Evolutionary conservation across 2,113 vertebrate species (phyloP), one percentile per base, ranked within the genome.

Genomic region (Gobio gobio): DNA sequence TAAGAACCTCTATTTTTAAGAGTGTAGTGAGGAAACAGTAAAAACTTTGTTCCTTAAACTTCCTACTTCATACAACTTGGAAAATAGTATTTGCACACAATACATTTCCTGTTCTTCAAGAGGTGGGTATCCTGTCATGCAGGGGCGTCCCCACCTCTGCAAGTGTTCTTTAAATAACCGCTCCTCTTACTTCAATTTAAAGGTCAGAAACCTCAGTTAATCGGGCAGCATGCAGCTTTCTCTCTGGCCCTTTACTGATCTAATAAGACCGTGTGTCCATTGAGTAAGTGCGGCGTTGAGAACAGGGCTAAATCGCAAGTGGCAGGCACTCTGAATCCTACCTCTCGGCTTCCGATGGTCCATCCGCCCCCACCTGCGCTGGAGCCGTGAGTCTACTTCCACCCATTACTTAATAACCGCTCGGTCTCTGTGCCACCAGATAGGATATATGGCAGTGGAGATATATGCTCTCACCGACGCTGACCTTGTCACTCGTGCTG

Each of bases 401-500:
- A 61, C 33, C 85, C 83, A 83, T 87, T 87, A 89, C 82, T 84
- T 86, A 89, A 86, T 86, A 78, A 63, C 74, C 29, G 43, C 78
- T 68, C 73, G 33, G 33, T 47, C 45, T 83, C 68, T 74, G 61
- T 68, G 77, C 66, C 47, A 29, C 22, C 51, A 7, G 22, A 13
- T 36, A 74, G 70, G 72, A 88, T 89, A 87, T 85, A 88, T 85
- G 64, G 81, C 72, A 58, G 47, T 36, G 22, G 47, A 54, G 33
- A 82, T 74, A 36, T 84, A 40, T 73, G 83, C 80, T 82, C 74
- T 78, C 73, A 70, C 63, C 68, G 64, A 76, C 78, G 16, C 86
- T 84, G 87, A 90, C 88, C 87, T 89, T 88, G 83, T 88, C 87
- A 43, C 54, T 49, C 14, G 26, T 68, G 73, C 76, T 54, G 84